Evolutionary conservation across 2,113 vertebrate species (phyloP), one percentile per base, ranked within the genome.

Genomic region (Pomatorhinus ruficollis): DNA sequence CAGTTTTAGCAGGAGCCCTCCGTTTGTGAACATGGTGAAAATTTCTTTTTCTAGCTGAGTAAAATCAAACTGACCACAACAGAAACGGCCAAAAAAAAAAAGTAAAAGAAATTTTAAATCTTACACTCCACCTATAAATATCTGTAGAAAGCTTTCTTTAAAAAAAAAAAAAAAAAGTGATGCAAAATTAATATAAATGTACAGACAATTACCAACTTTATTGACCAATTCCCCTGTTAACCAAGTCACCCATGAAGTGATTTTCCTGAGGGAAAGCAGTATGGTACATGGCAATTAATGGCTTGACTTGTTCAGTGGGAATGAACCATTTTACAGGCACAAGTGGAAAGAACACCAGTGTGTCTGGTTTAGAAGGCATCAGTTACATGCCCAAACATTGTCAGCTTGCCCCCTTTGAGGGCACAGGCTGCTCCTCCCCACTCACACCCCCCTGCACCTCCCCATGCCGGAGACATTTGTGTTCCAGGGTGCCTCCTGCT

Each of bases 401-500:
- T 2, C 31, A 28, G 21, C 53, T 27, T 0, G 8, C 35, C 16
- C 23, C 0, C 6, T n/a, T 3, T 24, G 11, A 3, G 6, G 30
- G 39, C 3, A 28, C 15, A 40, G 20, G 27, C 35, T 60, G 65
- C n/a, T 42, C 24, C 37, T 9, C 11, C 28, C 9, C 33, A 1
- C 0, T 0, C 17, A 25, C 11, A 5, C 1, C 0, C 18, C 20
- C 31, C 11, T 22, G 4, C 25, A 20, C 21, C 39, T 8, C 4
- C 39, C 4, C 31, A 1, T 6, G 4, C 50, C 17, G 14, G 12
- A 39, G 20, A 18, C 10, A 4, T 6, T 11, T 4, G 11, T 8
- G 11, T 4, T 19, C 12, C 2, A 4, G 6, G 3, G 6, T 20
- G n/a, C 15, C 45, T 23, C 0, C 3, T 5, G 9, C n/a, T 0